phyloP scores from a whole-genome alignment of 2,113 vertebrate species.

The Pristiophorus japonicus region DNA sequence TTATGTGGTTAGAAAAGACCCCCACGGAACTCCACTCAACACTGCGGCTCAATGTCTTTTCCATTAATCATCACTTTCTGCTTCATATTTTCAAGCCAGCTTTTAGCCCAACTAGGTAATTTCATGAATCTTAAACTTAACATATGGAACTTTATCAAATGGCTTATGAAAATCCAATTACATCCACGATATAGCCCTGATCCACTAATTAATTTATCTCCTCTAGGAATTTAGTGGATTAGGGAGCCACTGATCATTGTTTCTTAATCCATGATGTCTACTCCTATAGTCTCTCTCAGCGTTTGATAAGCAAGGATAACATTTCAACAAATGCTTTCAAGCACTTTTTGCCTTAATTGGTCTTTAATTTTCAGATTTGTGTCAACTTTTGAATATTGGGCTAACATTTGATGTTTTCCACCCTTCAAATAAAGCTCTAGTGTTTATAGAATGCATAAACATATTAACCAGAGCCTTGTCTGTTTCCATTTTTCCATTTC shows the following conservation, averaged over 20 bases:
- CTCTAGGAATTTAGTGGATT: too few relatives aligned
- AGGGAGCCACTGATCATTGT: too few relatives aligned
- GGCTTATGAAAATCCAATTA: too few relatives aligned
- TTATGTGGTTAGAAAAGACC: not conserved
- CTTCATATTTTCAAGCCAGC: not conserved
- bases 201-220: too few relatives aligned
- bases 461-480: not conserved
- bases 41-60: not conserved
- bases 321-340: not conserved
- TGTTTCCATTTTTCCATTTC: not conserved
- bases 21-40: not conserved
- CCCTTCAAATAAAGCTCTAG: not conserved
- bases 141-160: not conserved
- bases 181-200: too few relatives aligned
- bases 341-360: not conserved
- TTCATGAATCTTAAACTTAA: too few relatives aligned
- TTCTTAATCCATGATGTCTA: not conserved
- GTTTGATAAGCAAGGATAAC: not conserved
- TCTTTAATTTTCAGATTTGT: not conserved
- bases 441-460: not conserved
- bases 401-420: not conserved
- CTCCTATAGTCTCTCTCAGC: not conserved
- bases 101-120: not conserved
- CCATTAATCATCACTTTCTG: not conserved
- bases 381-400: not conserved